A percentile compares a stretch with the other conserved stretches of the same genome.
phyloP scores from a whole-genome alignment of 2,797 vertebrate genomes.

The Anisognathus igniventris region DNA sequence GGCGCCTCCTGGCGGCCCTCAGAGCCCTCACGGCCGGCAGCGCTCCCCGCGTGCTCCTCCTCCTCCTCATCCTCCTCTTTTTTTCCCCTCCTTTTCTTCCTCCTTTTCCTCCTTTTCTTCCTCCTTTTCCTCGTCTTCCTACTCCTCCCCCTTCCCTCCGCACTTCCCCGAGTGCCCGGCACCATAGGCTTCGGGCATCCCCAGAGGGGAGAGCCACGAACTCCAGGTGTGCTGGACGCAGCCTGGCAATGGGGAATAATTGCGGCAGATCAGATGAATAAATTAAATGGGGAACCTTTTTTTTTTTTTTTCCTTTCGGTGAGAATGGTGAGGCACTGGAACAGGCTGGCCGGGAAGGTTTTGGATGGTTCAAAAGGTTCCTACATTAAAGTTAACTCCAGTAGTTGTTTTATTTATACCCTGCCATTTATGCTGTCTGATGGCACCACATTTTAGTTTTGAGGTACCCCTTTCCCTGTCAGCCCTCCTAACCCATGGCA shows the following conservation, averaged over 20 bases:
- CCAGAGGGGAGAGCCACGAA: not conserved
- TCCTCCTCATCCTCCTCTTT: accelerated
- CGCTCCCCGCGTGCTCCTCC: not conserved
- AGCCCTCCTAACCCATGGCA: not conserved
- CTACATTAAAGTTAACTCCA: not conserved
- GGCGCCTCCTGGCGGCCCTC: not conserved
- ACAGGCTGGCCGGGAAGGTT: not conserved
- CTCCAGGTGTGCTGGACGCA: not conserved
- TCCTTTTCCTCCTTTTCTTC: no score
- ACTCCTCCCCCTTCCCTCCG: accelerated
- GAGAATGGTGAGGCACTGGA: not conserved
- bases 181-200: not conserved
- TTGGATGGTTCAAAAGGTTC: not conserved
- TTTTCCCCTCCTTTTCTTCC: not conserved
- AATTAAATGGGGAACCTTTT: accelerated
- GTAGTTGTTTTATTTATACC: not conserved
- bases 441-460: not conserved
- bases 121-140: not conserved
- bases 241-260: not conserved
- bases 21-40: not conserved
- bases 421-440: not conserved
- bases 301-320: not conserved
- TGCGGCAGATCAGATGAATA: not conserved
- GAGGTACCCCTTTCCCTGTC: not conserved
- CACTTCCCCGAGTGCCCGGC: no score